These are phyloP conservation scores for Eclectus roratus DNA, from an alignment of 2,113 vertebrate species.

Conservation along the genomic window DNA sequence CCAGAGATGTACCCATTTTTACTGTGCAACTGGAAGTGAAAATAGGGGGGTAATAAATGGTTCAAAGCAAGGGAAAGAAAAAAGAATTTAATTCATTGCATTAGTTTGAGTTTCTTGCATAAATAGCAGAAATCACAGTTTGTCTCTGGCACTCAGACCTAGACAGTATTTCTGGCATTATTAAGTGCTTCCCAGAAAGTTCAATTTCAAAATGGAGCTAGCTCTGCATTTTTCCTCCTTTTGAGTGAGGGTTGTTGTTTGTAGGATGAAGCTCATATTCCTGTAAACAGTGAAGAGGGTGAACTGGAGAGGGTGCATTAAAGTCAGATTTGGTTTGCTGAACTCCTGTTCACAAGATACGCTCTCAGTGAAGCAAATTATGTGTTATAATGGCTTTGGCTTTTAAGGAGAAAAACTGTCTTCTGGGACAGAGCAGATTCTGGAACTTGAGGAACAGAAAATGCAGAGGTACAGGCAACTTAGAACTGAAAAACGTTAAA, in stretches of 20 bases:
- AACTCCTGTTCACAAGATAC: neutral
- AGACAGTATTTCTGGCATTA: neutral
- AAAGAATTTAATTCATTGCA: neutral
- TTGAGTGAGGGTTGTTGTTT: neutral
- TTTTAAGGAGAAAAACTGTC: neutral
- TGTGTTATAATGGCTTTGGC: neutral
- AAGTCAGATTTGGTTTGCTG: neutral
- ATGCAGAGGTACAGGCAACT: neutral
- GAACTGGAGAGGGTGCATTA: neutral
- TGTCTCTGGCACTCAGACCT: neutral
- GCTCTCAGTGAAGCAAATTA: conserved; percentile 29
- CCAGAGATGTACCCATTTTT: neutral
- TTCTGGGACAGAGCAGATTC: neutral
- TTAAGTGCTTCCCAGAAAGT: neutral
- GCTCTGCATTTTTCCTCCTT: neutral
- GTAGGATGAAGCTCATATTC: neutral
- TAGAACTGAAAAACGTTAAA: neutral
- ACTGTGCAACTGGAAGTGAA: neutral
- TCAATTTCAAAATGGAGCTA: neutral
- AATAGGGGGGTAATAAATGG: neutral
- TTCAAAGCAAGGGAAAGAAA: neutral
- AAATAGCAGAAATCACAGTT: neutral
- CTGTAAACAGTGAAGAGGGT: neutral
- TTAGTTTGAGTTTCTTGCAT: neutral
- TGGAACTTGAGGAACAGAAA: neutral